Conservation (phyloP, 2,888 invertebrate genomes). For the Cantharis nigra region DNA sequence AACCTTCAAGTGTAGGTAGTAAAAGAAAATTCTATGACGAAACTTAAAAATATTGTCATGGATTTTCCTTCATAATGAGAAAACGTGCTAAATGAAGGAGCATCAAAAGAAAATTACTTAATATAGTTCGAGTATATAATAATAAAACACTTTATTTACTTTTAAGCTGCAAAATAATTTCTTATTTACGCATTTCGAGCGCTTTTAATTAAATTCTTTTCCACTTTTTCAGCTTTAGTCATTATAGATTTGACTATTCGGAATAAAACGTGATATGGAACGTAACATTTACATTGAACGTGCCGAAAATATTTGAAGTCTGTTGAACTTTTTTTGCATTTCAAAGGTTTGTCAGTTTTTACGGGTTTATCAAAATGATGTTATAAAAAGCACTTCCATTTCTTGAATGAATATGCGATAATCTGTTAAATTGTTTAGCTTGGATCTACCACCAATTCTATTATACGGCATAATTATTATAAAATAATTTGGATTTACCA, state of each 20-base stretch:
- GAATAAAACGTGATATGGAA: background rate
- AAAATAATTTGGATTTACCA: background rate
- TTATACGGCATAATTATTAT: background rate
- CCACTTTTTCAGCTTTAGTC: background rate
- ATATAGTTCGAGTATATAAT: background rate
- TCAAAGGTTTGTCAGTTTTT: background rate
- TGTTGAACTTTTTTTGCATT: background rate
- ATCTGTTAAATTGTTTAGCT: background rate
- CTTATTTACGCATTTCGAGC: background rate
- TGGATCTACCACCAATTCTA: background rate
- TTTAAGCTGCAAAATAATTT: background rate
- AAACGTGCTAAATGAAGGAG: background rate
- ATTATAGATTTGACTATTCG: background rate
- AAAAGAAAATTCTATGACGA: background rate
- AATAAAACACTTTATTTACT: background rate
- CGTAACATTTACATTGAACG: background rate
- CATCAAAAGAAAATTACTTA: background rate
- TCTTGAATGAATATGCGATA: background rate
- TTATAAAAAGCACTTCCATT: background rate
- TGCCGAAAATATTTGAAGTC: background rate
- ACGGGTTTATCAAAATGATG: background rate
- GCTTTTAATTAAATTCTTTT: background rate
- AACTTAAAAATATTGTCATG: background rate
- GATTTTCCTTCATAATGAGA: background rate
- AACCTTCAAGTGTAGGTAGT: background rate